Conservation (phyloP, 1,140 invertebrate species). For the Piezodorus guildinii region DNA sequence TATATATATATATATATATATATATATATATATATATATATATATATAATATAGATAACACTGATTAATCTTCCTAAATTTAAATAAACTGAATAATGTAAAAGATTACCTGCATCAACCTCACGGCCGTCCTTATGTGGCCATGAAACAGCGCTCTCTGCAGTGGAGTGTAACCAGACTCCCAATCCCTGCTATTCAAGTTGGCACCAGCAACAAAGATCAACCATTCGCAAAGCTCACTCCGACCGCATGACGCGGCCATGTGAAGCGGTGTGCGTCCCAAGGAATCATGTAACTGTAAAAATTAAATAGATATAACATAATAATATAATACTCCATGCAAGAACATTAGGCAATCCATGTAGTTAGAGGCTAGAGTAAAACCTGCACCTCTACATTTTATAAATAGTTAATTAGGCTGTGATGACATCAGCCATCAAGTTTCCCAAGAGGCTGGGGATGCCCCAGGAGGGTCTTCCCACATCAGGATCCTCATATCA, state of each 20-base stretch:
- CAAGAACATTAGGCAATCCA: not conserved
- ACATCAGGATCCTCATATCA: too few relatives aligned
- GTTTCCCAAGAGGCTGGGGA: too few relatives aligned
- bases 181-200: conserved; percentile 48
- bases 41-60: too few relatives aligned
- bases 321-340: not conserved
- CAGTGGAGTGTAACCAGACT: conserved; percentile 62
- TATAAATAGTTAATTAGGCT: too few relatives aligned
- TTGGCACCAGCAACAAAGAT: conserved; percentile 43
- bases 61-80: too few relatives aligned
- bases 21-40: too few relatives aligned
- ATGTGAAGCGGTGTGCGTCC: conserved; percentile 56
- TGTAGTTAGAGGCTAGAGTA: not conserved
- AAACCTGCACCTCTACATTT: too few relatives aligned
- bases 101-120: conserved; percentile 44
- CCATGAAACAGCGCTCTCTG: conserved; percentile 67
- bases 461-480: too few relatives aligned
- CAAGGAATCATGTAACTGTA: conserved; percentile 32
- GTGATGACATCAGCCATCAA: too few relatives aligned
- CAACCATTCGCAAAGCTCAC: conserved; percentile 52
- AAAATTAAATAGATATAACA: not conserved
- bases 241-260: conserved; percentile 52
- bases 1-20: too few relatives aligned
- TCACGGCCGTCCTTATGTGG: conserved; percentile 50
- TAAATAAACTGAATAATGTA: not conserved